These are phyloP conservation scores for Acanthis flammea DNA, from an alignment of 2,797 vertebrate genomes.

Conservation along the genomic window DNA sequence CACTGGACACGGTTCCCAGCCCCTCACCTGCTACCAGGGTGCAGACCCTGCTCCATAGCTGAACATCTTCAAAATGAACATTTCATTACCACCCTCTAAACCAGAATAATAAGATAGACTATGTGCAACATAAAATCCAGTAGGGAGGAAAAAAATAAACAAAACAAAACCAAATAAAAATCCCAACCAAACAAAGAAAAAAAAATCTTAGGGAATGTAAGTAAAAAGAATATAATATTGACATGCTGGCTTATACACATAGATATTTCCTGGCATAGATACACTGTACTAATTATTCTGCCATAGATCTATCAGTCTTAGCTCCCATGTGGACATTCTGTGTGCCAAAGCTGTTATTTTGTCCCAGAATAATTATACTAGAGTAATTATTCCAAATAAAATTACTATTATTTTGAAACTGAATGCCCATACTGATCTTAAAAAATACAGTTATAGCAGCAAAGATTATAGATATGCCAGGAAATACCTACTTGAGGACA, in stretches of 20 bases:
- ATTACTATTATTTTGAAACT: slow-evolving; percentile 2
- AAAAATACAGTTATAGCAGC: neutral
- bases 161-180: neutral
- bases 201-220: neutral
- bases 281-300: neutral
- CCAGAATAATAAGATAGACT: neutral
- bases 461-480: neutral
- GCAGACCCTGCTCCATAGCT: neutral
- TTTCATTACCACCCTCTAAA: neutral
- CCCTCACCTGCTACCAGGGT: neutral
- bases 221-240: neutral
- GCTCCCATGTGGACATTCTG: neutral
- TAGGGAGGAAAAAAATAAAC: neutral
- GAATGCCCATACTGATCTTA: neutral
- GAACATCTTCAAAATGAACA: neutral
- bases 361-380: neutral
- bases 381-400: slow-evolving; percentile 21
- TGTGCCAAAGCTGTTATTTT: neutral
- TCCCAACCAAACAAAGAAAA: neutral
- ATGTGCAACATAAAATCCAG: neutral
- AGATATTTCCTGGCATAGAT: neutral
- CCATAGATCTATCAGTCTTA: neutral
- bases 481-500: neutral
- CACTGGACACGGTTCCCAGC: neutral
- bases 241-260: neutral